Evolutionary conservation across 2,888 invertebrate species (phyloP).

Genomic region (Podotricha telesiphe): DNA sequence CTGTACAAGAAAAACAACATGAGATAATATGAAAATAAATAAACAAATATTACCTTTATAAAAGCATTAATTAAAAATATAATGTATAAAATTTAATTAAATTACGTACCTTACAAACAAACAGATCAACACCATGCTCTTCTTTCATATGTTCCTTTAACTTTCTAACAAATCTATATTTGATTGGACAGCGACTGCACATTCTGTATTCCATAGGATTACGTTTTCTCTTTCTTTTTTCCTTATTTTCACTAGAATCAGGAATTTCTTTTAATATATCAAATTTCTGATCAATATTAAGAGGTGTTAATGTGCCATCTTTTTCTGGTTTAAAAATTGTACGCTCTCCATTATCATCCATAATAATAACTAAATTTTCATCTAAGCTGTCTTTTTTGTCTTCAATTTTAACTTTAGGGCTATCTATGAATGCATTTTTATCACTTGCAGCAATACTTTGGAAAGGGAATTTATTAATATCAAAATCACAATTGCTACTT

Average conservation of each 20-base stretch:
- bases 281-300: constrained; percentile 38
- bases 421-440: constrained; percentile 9
- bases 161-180: constrained; percentile 69
- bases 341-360: constrained; percentile 54
- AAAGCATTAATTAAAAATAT: not conserved
- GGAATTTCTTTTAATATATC: constrained; percentile 23
- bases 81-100: not conserved
- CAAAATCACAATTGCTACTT: constrained; percentile 53
- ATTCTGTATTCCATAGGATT: constrained; percentile 62
- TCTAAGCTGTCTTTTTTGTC: constrained; percentile 26
- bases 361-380: constrained; percentile 56
- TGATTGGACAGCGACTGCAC: constrained; percentile 66
- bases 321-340: constrained; percentile 50
- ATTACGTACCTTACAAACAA: constrained; percentile 65
- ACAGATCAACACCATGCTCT: constrained; percentile 64
- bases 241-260: constrained; percentile 31
- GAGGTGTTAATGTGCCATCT: constrained; percentile 47
- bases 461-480: constrained; percentile 54
- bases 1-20: too few relatives aligned
- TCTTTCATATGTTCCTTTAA: constrained; percentile 68
- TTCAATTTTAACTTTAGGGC: constrained; percentile 36
- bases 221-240: constrained; percentile 58
- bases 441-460: constrained; percentile 29
- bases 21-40: too few relatives aligned
- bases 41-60: too few relatives aligned